Evolutionary conservation across 2,888 invertebrate species (phyloP), one percentile per base, ranked within the genome.

Genomic region (Slavum lentiscoides): DNA sequence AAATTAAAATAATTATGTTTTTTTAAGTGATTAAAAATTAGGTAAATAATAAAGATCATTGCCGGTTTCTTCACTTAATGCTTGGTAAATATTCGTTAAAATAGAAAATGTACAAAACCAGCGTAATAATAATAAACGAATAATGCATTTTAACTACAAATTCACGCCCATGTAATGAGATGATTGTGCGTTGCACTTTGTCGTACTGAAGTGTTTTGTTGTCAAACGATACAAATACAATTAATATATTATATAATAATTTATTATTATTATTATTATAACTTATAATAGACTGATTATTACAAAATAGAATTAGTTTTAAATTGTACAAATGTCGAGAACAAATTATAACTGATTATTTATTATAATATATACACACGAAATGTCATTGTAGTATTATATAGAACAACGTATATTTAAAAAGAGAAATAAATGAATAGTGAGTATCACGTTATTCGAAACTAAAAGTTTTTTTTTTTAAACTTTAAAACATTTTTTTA

Each of bases 391-490:
- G 13, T 67, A 58, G 58, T 11, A 75, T 3, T 39, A 7, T 39
- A 43, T 30, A 30, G 4, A 30, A 30, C 1, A 30, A 9, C 9
- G 39, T 39, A 9, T 43, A 43, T 9, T 67, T 59, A 55, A 67
- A 67, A 75, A 75, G 66, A 58, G 58, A 75, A 75, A 75, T 58
- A 67, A 67, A 75, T 67, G 21, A 67, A 74, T 66, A 21, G 21
- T 11, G n/a, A 53, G n/a, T 69, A 23, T 58, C 5, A 58, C 19
- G 23, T 39, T 21, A 55, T n/a, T 7, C 1, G 21, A 21, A 21
- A 21, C 8, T 5, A 49, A n/a, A 53, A 30, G 1, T 30, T 30
- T 30, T 4, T 30, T 30, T 4, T 30, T 30, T 30, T 30, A 2
- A 30, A 30, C 30, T 30, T 30, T 30, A 30, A n/a, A n/a, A n/a